Evolutionary conservation across 2,797 vertebrate species (phyloP).

Genomic region (Sciaenops ocellatus): DNA sequence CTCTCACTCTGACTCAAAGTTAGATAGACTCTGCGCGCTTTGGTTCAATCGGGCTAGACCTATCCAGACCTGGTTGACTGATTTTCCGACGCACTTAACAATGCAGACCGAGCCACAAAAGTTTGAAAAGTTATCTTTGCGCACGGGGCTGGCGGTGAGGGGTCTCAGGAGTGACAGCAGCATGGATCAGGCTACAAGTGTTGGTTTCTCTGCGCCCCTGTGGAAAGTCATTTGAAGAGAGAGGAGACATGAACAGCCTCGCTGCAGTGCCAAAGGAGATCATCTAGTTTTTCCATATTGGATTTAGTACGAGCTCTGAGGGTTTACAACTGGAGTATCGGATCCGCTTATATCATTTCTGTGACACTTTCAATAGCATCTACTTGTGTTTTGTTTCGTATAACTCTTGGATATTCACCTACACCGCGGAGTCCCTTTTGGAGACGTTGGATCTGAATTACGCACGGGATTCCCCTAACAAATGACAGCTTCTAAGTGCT

Average conservation of each 20-base stretch:
- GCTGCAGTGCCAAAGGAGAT: slow-evolving; percentile 57
- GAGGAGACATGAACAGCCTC: slow-evolving; percentile 60
- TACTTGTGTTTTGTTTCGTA: slow-evolving; percentile 35
- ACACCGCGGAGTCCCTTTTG: slow-evolving; percentile 48
- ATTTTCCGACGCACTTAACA: slow-evolving; percentile 47
- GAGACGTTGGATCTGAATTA: slow-evolving; percentile 73
- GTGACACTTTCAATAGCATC: slow-evolving; percentile 8
- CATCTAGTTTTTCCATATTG: slow-evolving; percentile 53
- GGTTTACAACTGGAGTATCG: slow-evolving; percentile 54
- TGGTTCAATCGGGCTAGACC: slow-evolving; percentile 38
- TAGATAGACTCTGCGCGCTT: slow-evolving; percentile 50
- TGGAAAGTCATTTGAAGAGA: slow-evolving; percentile 75
- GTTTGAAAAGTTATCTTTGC: slow-evolving; percentile 54
- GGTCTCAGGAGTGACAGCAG: slow-evolving; percentile 66
- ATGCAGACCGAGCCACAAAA: slow-evolving; percentile 49
- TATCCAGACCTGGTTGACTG: slow-evolving; percentile 19
- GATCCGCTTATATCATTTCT: slow-evolving; percentile 12
- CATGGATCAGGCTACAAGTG: slow-evolving; percentile 71
- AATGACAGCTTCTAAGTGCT: slow-evolving; percentile 79
- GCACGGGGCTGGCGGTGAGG: slow-evolving; percentile 49
- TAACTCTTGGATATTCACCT: slow-evolving; percentile 61
- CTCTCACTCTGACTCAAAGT: slow-evolving; percentile 51
- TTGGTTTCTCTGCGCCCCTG: slow-evolving; percentile 65
- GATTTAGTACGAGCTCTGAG: slow-evolving; percentile 52
- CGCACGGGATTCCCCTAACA: slow-evolving; percentile 71